phyloP scores from a whole-genome alignment of 92 coral and sea anemone genomes.

The Ricordea florida region DNA sequence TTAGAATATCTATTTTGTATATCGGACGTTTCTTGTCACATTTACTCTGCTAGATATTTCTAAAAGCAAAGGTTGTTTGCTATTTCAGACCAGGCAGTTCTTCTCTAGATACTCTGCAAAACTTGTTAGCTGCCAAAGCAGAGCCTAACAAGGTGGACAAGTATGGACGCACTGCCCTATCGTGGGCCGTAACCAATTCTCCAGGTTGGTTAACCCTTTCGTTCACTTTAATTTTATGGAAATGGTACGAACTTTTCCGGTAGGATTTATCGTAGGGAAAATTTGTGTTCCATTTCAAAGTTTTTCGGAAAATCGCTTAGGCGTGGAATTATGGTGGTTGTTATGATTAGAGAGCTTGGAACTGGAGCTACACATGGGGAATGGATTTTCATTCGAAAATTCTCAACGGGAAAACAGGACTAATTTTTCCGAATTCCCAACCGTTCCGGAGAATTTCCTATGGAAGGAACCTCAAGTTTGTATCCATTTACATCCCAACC shows the following conservation, averaged over 20 bases:
- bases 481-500: too few species aligned
- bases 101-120: constrained; percentile 22
- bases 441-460: too few species aligned
- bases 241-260: background rate
- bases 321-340: too few species aligned
- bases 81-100: constrained; percentile 13
- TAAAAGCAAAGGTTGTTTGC: background rate
- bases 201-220: constrained; percentile 49
- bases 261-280: too few species aligned
- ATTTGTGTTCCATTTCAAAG: too few species aligned
- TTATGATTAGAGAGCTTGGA: too few species aligned
- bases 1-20: background rate
- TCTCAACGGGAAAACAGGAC: too few species aligned
- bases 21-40: background rate
- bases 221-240: background rate
- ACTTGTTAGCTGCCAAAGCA: constrained; percentile 67
- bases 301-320: too few species aligned
- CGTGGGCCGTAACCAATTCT: constrained; percentile 70
- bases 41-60: background rate
- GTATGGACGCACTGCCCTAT: constrained; percentile 65
- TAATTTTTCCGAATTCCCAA: too few species aligned
- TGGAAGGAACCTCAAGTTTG: too few species aligned
- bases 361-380: too few species aligned
- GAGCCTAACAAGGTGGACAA: constrained; percentile 72
- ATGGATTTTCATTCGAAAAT: too few species aligned